phyloP scores from a whole-genome alignment of 2,888 invertebrate species.

The Scaptomyza cyrtandrae region DNA sequence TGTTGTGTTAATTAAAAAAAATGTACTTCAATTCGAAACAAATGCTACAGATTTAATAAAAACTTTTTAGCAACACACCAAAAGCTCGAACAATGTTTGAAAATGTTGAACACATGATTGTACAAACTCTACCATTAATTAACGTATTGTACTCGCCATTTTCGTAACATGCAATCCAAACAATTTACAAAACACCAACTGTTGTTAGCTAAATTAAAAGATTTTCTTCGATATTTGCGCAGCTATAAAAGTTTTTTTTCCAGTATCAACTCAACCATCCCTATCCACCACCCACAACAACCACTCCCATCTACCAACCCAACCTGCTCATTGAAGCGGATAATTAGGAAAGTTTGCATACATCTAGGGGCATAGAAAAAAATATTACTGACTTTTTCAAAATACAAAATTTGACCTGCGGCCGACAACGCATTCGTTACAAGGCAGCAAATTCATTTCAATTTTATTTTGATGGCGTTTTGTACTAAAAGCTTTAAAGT shows the following conservation, averaged over 20 bases:
- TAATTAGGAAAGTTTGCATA: slow-evolving; percentile 48
- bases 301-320: no score
- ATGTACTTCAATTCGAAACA: no score
- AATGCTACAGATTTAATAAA: not conserved
- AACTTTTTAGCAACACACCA: not conserved
- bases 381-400: not conserved
- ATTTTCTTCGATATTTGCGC: not conserved
- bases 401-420: not conserved
- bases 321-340: slow-evolving; percentile 22
- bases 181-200: not conserved
- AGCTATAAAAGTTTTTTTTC: slow-evolving; percentile 21
- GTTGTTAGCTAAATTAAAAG: not conserved
- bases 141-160: not conserved
- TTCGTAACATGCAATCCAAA: not conserved
- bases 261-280: not conserved
- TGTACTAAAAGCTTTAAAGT: not conserved
- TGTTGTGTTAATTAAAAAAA: no score
- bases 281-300: no score
- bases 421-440: not conserved
- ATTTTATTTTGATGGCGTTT: not conserved
- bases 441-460: slow-evolving; percentile 13
- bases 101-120: not conserved
- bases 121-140: not conserved
- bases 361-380: not conserved
- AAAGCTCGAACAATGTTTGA: not conserved